These are phyloP conservation scores for Polydrusus cervinus DNA, from an alignment of 2,888 invertebrate species.

Conservation along the genomic window DNA sequence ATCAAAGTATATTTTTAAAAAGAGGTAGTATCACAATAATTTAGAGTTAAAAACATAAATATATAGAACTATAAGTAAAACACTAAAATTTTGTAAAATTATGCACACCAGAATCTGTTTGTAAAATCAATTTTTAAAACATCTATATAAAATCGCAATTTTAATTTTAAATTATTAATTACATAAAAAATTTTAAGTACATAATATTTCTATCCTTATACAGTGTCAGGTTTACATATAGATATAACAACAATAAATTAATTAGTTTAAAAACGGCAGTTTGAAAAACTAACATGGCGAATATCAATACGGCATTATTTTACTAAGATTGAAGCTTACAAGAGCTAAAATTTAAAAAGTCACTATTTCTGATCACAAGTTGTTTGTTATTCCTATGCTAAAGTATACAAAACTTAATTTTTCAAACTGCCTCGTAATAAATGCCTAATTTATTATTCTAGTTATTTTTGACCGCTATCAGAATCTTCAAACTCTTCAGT, in stretches of 20 bases:
- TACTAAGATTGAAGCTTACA: slow-evolving; percentile 20
- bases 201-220: slow-evolving; percentile 31
- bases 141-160: slow-evolving; percentile 43
- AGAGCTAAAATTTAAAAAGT: slow-evolving; percentile 24
- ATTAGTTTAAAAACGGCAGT: slow-evolving; percentile 37
- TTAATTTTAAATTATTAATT: slow-evolving; percentile 33
- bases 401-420: slow-evolving; percentile 19
- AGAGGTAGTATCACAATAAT: slow-evolving; percentile 56
- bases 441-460: slow-evolving; percentile 20
- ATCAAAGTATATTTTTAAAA: slow-evolving; percentile 55
- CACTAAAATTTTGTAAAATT: slow-evolving; percentile 26
- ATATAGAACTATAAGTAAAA: slow-evolving; percentile 30
- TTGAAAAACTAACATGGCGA: slow-evolving; percentile 33
- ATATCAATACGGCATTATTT: slow-evolving; percentile 33
- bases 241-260: slow-evolving; percentile 42
- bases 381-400: slow-evolving; percentile 20
- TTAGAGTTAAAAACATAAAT: slow-evolving; percentile 56
- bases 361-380: slow-evolving; percentile 34
- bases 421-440: slow-evolving; percentile 26
- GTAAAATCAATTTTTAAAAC: slow-evolving; percentile 33
- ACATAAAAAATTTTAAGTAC: slow-evolving; percentile 44
- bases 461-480: slow-evolving; percentile 59
- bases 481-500: slow-evolving; percentile 72
- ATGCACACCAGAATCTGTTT: slow-evolving; percentile 25
- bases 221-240: slow-evolving; percentile 25